phyloP scores from a whole-genome alignment of 2,888 invertebrate species.

The Lottia scabra region DNA sequence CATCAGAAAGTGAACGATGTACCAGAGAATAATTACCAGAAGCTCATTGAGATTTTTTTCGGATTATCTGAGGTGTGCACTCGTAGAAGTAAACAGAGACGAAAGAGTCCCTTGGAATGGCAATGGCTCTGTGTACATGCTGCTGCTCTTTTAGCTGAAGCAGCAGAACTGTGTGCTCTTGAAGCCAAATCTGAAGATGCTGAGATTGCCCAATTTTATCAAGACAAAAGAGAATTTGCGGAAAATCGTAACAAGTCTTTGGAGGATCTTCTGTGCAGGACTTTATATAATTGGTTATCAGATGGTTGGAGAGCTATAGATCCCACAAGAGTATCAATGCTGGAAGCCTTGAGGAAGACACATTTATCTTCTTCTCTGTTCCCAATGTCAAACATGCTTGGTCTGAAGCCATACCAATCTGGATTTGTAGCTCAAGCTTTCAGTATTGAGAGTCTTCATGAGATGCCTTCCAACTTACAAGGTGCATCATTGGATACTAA shows the following conservation, averaged over 20 bases:
- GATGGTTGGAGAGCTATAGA: constrained; percentile 55
- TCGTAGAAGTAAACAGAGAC: constrained; percentile 49
- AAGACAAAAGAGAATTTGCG: constrained; percentile 46
- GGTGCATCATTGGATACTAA: constrained; percentile 18
- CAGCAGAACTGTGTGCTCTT: constrained; percentile 46
- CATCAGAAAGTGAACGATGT: constrained; percentile 50
- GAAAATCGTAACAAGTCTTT: constrained; percentile 48
- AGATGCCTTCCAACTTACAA: constrained; percentile 20
- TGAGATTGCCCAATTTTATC: constrained; percentile 51
- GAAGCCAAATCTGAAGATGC: constrained; percentile 27
- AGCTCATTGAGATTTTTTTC: constrained; percentile 48
- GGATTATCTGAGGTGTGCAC: constrained; percentile 59
- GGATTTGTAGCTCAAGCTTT: constrained; percentile 34
- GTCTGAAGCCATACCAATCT: constrained; percentile 29
- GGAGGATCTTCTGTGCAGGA: constrained; percentile 53
- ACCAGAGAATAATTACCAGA: constrained; percentile 44
- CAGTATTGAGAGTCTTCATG: constrained; percentile 40
- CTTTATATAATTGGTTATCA: constrained; percentile 55
- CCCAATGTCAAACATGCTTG: constrained; percentile 39
- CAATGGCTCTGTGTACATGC: constrained; percentile 62
- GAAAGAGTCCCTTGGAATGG: constrained; percentile 59
- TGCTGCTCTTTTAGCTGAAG: constrained; percentile 55
- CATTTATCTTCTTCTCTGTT: constrained; percentile 48
- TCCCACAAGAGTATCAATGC: constrained; percentile 21
- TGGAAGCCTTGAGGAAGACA: constrained; percentile 32